These are phyloP conservation scores for Nomada lathburiana DNA, from an alignment of 2,888 invertebrate species.

Conservation along the genomic window DNA sequence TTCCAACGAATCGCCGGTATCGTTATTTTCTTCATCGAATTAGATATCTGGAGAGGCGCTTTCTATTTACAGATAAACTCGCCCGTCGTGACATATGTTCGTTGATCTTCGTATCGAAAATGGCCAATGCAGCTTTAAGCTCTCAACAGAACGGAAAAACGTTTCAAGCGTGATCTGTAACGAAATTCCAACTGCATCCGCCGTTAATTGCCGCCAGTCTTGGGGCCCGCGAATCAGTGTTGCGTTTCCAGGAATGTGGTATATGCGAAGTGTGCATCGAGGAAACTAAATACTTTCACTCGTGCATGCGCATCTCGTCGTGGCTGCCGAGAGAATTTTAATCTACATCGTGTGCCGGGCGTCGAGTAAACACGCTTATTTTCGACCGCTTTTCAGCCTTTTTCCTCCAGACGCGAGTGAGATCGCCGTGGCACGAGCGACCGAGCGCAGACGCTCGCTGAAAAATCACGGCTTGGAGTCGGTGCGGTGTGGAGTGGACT, in stretches of 20 bases:
- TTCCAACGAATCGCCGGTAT: neutral
- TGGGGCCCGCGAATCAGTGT: neutral
- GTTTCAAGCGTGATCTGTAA: neutral
- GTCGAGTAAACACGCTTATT: slow-evolving; percentile 33
- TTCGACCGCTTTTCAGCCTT: slow-evolving; percentile 18
- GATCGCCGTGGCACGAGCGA: neutral
- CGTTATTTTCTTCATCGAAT: slow-evolving; percentile 8
- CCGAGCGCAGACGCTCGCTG: neutral
- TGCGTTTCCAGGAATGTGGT: neutral
- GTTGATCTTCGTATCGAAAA: no score
- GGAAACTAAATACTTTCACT: slow-evolving; percentile 50
- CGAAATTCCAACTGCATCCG: neutral
- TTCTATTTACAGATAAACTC: no score
- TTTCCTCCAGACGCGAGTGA: neutral
- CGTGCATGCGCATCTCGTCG: slow-evolving; percentile 12
- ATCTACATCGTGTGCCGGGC: slow-evolving; percentile 11
- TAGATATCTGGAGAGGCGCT: neutral
- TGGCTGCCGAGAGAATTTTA: slow-evolving; percentile 22
- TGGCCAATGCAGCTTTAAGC: no score
- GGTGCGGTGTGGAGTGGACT: slow-evolving; percentile 28
- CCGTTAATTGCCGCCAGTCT: neutral
- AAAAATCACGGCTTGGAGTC: slow-evolving; percentile 9
- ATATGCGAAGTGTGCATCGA: slow-evolving; percentile 21
- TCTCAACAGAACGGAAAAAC: no score
- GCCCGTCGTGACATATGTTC: no score